Evolutionary conservation across 2,797 vertebrate genomes (phyloP), one percentile per base, ranked within the genome.

Genomic region (Gymnodraco acuticeps): DNA sequence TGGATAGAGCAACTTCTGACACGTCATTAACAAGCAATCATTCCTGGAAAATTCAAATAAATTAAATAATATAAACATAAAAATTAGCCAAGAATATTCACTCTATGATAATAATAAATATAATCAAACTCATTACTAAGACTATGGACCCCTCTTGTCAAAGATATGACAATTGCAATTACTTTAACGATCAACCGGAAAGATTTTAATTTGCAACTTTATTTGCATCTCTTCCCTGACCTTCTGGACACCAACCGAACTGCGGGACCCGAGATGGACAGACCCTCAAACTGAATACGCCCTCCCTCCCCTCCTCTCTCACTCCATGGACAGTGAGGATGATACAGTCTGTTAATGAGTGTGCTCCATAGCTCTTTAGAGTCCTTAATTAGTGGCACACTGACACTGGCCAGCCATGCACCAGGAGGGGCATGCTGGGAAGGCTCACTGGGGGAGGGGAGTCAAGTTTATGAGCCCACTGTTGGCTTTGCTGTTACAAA

Each of bases 301-400:
- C 75, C 86, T 31, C 78, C 80, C 74, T 20, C 66, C 74, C 78
- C 73, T 64, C 72, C 45, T 20, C 62, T 67, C 63, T 70, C 82
- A 60, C 75, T 81, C 59, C 55, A 70, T 9, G 76, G 84, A 92
- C 90, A 91, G 92, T 87, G 86, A 91, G 86, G 90, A 92, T 89
- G 90, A 89, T 91, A 85, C 85, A 91, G 92, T 90, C 92, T 83
- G 77, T 90, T 94, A 94, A 94, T 92, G 94, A 95, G 85, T 88
- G 55, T 82, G 79, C 87, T 92, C 77, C 80, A 67, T 81, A 70
- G 87, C 92, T 90, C 90, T 87, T 73, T 89, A 93, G 90, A 92
- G 90, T 89, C 83, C 83, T 90, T 95, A 95, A 95, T 95, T 94
- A 95, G 89, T 89, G 92, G 80, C 91, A 89, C 91, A 92, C 82